A percentile compares a stretch with the other conserved stretches of the same genome.
phyloP scores from a whole-genome alignment of 2,113 vertebrate genomes.

The Coturnix japonica region DNA sequence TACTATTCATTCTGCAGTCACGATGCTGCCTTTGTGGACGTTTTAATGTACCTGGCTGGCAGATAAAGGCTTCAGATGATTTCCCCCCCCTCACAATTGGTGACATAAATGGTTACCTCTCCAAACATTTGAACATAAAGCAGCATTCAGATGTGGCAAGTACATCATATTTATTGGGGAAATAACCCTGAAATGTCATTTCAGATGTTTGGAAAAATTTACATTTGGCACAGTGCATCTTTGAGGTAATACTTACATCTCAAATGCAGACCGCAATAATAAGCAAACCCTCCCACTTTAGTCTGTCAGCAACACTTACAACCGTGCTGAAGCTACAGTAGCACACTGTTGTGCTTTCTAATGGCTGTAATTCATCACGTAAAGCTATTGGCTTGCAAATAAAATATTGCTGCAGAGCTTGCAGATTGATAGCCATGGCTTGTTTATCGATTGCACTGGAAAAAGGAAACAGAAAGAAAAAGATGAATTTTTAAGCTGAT shows the following conservation, averaged over 20 bases:
- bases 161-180: background rate
- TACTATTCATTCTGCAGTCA: background rate
- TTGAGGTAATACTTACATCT: constrained; percentile 37
- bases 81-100: background rate
- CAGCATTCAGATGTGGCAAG: background rate
- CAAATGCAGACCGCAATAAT: background rate
- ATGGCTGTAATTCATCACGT: constrained; percentile 78
- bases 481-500: constrained; percentile 26
- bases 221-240: background rate
- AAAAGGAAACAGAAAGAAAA: background rate
- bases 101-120: background rate
- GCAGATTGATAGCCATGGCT: constrained; percentile 69
- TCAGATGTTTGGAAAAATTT: background rate
- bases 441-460: constrained; percentile 67
- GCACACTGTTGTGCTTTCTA: constrained; percentile 56
- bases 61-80: background rate
- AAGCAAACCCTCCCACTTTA: background rate
- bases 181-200: background rate
- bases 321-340: constrained; percentile 34
- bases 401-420: constrained; percentile 59
- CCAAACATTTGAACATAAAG: background rate
- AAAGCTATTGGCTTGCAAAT: constrained; percentile 64
- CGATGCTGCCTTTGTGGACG: background rate
- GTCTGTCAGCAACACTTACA: constrained; percentile 28
- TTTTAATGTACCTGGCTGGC: background rate